Evolutionary conservation across 2,888 invertebrate genomes (phyloP).

Genomic region (Drosophila parthenogenetica): DNA sequence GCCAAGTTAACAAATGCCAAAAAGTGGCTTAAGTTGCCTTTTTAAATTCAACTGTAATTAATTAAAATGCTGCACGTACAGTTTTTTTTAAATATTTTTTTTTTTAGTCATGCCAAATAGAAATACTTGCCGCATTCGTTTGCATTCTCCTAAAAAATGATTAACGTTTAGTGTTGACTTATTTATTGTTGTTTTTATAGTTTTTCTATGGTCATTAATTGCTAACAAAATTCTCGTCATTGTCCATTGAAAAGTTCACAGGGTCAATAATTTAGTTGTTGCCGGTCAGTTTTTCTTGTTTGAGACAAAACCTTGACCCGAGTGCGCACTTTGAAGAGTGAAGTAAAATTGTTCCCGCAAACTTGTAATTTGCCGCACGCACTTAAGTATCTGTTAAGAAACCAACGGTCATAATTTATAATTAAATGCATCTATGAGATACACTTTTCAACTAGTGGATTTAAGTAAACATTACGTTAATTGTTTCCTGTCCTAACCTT

Average conservation of each 20-base stretch:
- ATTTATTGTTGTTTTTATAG: slow-evolving; percentile 2
- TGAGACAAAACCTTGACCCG: slow-evolving; percentile 35
- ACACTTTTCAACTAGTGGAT: slow-evolving; percentile 9
- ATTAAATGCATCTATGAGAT: slow-evolving; percentile 38
- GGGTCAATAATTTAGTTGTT: slow-evolving; percentile 36
- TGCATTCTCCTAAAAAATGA: slow-evolving; percentile 31
- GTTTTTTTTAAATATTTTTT: slow-evolving; percentile 16
- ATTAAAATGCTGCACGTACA: slow-evolving; percentile 60
- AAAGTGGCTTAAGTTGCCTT: slow-evolving; percentile 22
- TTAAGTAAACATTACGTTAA: slow-evolving; percentile 32
- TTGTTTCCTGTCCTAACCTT: slow-evolving; percentile 50
- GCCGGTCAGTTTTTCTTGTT: slow-evolving; percentile 22
- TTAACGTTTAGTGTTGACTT: slow-evolving; percentile 11
- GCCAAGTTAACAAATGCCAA: slow-evolving; percentile 38
- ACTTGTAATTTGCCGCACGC: slow-evolving; percentile 55
- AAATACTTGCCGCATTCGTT: slow-evolving; percentile 17
- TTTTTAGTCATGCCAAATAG: slow-evolving; percentile 1
- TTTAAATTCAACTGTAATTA: slow-evolving; percentile 53
- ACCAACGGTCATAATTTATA: slow-evolving; percentile 39
- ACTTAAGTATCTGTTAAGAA: slow-evolving; percentile 40
- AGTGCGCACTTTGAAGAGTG: slow-evolving; percentile 37
- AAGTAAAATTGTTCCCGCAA: slow-evolving; percentile 21
- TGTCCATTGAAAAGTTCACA: slow-evolving; percentile 41
- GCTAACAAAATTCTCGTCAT: slow-evolving; percentile 43
- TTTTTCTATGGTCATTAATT: background rate